Conservation (phyloP, 1,140 invertebrate genomes). For the Musca domestica region DNA sequence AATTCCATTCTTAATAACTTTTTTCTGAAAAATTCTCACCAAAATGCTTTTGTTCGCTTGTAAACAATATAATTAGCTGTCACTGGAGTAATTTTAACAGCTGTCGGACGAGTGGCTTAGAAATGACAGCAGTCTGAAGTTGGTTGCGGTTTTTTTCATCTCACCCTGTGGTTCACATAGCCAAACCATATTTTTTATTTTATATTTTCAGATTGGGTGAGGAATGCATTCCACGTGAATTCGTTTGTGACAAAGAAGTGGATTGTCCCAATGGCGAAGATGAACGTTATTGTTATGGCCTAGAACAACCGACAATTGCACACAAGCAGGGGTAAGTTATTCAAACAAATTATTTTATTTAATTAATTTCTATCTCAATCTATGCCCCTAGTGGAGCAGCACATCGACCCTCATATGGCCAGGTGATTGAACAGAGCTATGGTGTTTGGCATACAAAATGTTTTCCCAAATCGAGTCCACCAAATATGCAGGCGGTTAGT, state of each 20-base stretch:
- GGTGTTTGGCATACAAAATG: constrained; percentile 65
- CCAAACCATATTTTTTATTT: background rate
- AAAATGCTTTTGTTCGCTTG: no score
- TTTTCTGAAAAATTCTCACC: no score
- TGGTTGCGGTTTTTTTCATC: no score
- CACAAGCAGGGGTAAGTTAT: constrained; percentile 28
- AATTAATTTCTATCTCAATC: background rate
- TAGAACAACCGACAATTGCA: constrained; percentile 37
- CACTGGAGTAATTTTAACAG: no score
- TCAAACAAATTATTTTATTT: constrained; percentile 18
- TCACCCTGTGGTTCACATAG: no score
- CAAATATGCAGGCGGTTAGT: constrained; percentile 47
- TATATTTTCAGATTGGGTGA: constrained; percentile 39
- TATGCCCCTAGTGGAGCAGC: constrained; percentile 24
- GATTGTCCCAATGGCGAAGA: constrained; percentile 73
- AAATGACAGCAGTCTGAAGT: no score
- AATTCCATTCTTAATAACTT: no score
- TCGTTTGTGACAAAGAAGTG: constrained; percentile 67
- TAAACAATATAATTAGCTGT: no score
- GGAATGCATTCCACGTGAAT: constrained; percentile 65
- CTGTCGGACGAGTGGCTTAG: no score
- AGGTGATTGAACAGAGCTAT: constrained; percentile 57
- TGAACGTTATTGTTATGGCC: constrained; percentile 59
- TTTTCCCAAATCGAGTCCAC: constrained; percentile 50
- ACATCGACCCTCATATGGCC: constrained; percentile 49